A percentile compares a stretch with the other conserved stretches of the same genome.
These are phyloP conservation scores for Drosophila virilis DNA, from an alignment of 1,140 invertebrate genomes.

Conservation along the genomic window DNA sequence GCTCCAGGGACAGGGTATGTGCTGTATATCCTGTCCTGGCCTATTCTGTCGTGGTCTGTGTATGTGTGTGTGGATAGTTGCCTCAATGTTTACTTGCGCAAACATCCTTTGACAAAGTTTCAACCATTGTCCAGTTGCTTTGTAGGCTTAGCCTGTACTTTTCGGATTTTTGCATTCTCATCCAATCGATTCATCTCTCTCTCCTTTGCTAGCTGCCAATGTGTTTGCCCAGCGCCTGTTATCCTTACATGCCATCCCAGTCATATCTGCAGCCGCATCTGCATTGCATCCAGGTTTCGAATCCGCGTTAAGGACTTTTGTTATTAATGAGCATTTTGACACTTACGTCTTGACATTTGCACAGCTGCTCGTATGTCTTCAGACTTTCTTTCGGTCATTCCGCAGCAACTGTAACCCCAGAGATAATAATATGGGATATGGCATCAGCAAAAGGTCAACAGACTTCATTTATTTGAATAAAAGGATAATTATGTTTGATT, in stretches of 20 bases:
- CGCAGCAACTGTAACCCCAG: slow-evolving; percentile 20
- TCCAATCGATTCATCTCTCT: slow-evolving; percentile 63
- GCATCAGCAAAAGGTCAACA: slow-evolving; percentile 55
- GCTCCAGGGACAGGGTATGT: slow-evolving; percentile 16
- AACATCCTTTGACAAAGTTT: slow-evolving; percentile 81
- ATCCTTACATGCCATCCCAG: slow-evolving; percentile 12
- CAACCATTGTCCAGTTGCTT: slow-evolving; percentile 74
- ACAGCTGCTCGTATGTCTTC: slow-evolving; percentile 77
- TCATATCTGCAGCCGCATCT: slow-evolving; percentile 23
- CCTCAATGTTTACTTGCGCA: slow-evolving; percentile 72
- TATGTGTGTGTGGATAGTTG: slow-evolving; percentile 57
- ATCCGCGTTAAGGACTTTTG: slow-evolving; percentile 58
- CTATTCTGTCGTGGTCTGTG: slow-evolving; percentile 12
- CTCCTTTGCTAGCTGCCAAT: slow-evolving; percentile 35
- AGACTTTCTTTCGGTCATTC: slow-evolving; percentile 66
- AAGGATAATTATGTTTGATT: slow-evolving; percentile 63
- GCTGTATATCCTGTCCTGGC: slow-evolving; percentile 4
- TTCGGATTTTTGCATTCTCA: slow-evolving; percentile 80
- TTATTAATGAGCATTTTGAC: slow-evolving; percentile 84
- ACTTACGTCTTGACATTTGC: slow-evolving; percentile 83
- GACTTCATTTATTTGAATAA: slow-evolving; percentile 60
- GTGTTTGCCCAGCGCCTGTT: slow-evolving; percentile 61
- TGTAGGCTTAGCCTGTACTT: slow-evolving; percentile 67
- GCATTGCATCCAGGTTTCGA: slow-evolving; percentile 30
- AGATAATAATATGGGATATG: slow-evolving; percentile 21